Evolutionary conservation across 2,113 vertebrate species (phyloP).

Genomic region (Neodontobutis hainanensis): DNA sequence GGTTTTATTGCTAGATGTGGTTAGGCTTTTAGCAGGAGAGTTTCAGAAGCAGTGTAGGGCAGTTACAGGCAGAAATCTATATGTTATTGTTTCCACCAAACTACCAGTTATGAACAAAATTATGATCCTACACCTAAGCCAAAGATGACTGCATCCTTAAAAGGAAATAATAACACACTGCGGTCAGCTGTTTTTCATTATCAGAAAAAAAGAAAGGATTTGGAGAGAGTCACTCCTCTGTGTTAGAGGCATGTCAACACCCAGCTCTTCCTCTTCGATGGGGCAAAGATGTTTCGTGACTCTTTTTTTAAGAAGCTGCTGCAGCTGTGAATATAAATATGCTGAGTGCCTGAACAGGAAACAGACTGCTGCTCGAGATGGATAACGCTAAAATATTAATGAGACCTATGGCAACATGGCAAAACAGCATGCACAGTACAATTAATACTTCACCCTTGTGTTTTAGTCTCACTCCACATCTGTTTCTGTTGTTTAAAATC

Average conservation of each 20-base stretch:
- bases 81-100: background rate
- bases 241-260: constrained; percentile 26
- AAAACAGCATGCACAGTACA: constrained; percentile 30
- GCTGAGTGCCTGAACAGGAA: constrained; percentile 39
- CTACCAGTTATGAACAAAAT: background rate
- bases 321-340: constrained; percentile 31
- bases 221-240: background rate
- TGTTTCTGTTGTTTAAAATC: background rate
- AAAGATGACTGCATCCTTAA: background rate
- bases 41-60: too few relatives aligned
- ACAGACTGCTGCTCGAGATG: constrained; percentile 39
- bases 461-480: background rate
- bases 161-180: constrained; percentile 1
- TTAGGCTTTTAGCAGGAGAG: too few relatives aligned
- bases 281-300: constrained; percentile 4
- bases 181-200: constrained; percentile 2
- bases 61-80: background rate
- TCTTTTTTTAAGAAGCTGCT: background rate
- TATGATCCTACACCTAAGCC: background rate
- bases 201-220: constrained; percentile 8
- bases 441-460: background rate
- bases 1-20: too few relatives aligned
- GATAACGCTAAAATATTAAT: constrained; percentile 60
- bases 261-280: background rate
- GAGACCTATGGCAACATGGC: constrained; percentile 41